These are phyloP conservation scores for Physeter macrocephalus DNA, from an alignment of 2,113 vertebrate genomes.

Conservation along the genomic window DNA sequence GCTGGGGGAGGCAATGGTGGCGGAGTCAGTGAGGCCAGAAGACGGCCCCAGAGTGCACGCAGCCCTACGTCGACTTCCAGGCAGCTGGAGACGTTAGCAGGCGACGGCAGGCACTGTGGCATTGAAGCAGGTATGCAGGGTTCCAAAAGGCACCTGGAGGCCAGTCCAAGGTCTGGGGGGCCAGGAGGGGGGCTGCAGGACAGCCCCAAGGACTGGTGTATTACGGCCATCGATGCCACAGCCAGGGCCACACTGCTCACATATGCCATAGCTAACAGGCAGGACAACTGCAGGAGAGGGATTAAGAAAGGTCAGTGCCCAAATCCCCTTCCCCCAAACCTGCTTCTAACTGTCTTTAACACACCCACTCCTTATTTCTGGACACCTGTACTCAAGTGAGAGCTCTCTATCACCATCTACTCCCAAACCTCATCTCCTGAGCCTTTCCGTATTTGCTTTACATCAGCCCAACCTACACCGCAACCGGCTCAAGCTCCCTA, in stretches of 20 bases:
- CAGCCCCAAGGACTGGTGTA: conserved; percentile 84
- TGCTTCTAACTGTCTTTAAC: not conserved
- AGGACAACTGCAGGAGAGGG: conserved; percentile 85
- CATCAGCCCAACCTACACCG: not conserved
- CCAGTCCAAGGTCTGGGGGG: not conserved
- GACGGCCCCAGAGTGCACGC: conserved; percentile 85
- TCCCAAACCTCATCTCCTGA: not conserved
- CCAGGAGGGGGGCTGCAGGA: conserved; percentile 59
- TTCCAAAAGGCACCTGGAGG: conserved; percentile 37
- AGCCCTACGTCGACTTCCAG: conserved; percentile 59
- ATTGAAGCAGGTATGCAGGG: conserved; percentile 14
- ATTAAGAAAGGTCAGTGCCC: not conserved
- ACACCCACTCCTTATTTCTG: not conserved
- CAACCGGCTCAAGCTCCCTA: not conserved
- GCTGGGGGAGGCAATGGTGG: conserved; percentile 56
- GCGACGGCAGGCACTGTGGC: conserved; percentile 43
- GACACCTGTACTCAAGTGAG: not conserved
- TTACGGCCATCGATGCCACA: conserved; percentile 83
- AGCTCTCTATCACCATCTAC: not conserved
- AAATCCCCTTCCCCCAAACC: not conserved
- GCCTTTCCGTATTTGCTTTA: not conserved
- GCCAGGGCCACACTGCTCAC: conserved; percentile 90
- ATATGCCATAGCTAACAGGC: conserved; percentile 91
- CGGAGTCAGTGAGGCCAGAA: conserved; percentile 84
- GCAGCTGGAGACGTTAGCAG: conserved; percentile 67